Percentiles rank a stretch among this genome's conserved stretches.
Conservation (phyloP, 2,797 vertebrate species). For the Mionectes olivaceus region DNA sequence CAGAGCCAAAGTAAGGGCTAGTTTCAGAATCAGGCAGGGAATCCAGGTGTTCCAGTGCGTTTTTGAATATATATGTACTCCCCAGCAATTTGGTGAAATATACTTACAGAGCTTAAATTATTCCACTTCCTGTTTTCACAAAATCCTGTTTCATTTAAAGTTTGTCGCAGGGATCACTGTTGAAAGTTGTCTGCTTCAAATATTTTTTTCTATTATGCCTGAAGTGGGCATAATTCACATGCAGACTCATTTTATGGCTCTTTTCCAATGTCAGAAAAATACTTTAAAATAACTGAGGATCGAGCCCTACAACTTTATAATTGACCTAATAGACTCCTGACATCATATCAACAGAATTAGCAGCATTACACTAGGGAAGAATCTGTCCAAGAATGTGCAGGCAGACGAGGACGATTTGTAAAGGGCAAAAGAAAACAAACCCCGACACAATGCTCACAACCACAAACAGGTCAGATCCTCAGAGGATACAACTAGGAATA, state of each 20-base stretch:
- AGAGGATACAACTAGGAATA: constrained; percentile 28
- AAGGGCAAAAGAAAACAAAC: constrained; percentile 52
- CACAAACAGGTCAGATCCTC: constrained; percentile 56
- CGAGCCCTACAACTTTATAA: constrained; percentile 17
- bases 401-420: background rate
- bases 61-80: background rate
- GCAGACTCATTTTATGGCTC: background rate
- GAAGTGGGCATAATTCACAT: background rate
- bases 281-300: constrained; percentile 21
- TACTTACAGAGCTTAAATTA: background rate
- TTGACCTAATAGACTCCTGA: constrained; percentile 46
- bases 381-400: constrained; percentile 20
- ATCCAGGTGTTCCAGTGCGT: background rate
- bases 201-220: background rate
- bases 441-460: constrained; percentile 1
- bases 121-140: constrained; percentile 37
- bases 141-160: constrained; percentile 1
- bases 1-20: constrained; percentile 8
- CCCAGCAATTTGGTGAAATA: background rate
- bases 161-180: background rate
- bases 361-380: constrained; percentile 46
- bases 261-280: background rate
- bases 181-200: constrained; percentile 3
- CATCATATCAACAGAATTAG: constrained; percentile 56
- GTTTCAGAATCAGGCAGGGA: background rate